Percentiles rank a stretch among this genome's conserved stretches.
Evolutionary conservation across 1,140 invertebrate species (phyloP).

Genomic region (Protaetia brevitarsis): DNA sequence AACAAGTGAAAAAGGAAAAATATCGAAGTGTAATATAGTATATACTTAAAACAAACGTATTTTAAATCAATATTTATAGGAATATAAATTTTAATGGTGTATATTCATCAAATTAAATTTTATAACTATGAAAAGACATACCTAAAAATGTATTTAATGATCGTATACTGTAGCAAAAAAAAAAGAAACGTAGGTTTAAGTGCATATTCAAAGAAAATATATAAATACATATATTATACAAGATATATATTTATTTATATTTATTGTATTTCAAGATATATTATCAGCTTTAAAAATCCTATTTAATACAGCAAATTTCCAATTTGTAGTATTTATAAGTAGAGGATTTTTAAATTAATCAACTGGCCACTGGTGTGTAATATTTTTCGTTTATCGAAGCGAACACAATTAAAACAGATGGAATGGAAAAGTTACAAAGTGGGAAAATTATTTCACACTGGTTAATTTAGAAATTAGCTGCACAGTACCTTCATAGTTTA

Average conservation of each 20-base stretch:
- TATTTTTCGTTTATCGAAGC: background rate
- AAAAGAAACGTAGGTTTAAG: background rate
- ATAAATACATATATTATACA: slow-evolving; percentile 20
- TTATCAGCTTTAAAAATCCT: slow-evolving; percentile 24
- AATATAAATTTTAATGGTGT: slow-evolving; percentile 22
- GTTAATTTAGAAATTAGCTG: slow-evolving; percentile 19
- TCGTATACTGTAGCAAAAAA: slow-evolving; percentile 17
- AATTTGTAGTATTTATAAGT: slow-evolving; percentile 25
- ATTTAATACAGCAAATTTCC: slow-evolving; percentile 20
- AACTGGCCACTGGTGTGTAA: background rate
- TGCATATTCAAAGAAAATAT: slow-evolving; percentile 17
- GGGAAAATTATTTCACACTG: slow-evolving; percentile 5
- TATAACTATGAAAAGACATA: slow-evolving; percentile 23
- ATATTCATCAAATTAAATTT: slow-evolving; percentile 24
- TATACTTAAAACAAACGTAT: slow-evolving; percentile 17
- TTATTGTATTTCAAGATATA: slow-evolving; percentile 25
- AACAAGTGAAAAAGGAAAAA: slow-evolving; percentile 11
- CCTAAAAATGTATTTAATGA: slow-evolving; percentile 24
- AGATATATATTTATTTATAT: slow-evolving; percentile 22
- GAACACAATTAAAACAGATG: background rate
- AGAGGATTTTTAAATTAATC: slow-evolving; percentile 20
- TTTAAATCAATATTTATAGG: slow-evolving; percentile 26
- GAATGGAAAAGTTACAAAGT: no score
- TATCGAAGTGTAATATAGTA: slow-evolving; percentile 23
- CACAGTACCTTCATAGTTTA: slow-evolving; percentile 26